Base-by-base conservation (phyloP, 2,797 vertebrate genomes). In the Gymnocypris eckloni region DNA sequence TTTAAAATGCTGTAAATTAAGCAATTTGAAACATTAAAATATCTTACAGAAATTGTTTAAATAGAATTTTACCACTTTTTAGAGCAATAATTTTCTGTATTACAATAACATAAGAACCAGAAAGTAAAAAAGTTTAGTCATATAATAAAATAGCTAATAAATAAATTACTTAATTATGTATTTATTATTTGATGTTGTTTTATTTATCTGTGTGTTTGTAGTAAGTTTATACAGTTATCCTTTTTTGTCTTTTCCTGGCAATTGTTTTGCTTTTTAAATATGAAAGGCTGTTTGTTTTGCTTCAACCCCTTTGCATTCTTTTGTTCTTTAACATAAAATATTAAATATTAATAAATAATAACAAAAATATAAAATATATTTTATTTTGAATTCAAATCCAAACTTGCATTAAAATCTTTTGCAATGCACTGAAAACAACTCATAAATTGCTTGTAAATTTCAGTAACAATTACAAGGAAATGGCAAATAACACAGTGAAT, bases 391-490 rank as follows among this genome's bases (percentile, higher is more conserved):
- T n/a, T 5, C 43, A 25, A 48, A 37, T 56, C 18, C 28, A 61
- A 13, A 81, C 20, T 8, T 66, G 43, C 25, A 1, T n/a, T 56
- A n/a, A 64, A 75, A 50, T 64, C 12, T 79, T 83, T 78, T 75
- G 15, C 13, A 76, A 52, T 80, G 28, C 64, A 33, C 64, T 66
- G 6, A 66, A 66, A 64, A 66, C 15, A 66, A 12, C 22, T 61
- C 3, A 25, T 3, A 37, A 33, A 37, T 37, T 4, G 28, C 28
- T 67, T 9, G 4, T 67, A 37, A 1, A 37, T 18, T 8, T 33
- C 6, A 16, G 6, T 37, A 37, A 67, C 64, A 16, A 16, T 18
- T 66, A 33, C 64, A 67, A 37, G 9, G 28, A 64, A 13, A 64
- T 64, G 11, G 64, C 28, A 37, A 37, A 18, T 67, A 37, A 37